Percentiles rank a stretch among this genome's conserved stretches.
Evolutionary conservation across 1,140 invertebrate species (phyloP).

Genomic region (Homarus americanus): DNA sequence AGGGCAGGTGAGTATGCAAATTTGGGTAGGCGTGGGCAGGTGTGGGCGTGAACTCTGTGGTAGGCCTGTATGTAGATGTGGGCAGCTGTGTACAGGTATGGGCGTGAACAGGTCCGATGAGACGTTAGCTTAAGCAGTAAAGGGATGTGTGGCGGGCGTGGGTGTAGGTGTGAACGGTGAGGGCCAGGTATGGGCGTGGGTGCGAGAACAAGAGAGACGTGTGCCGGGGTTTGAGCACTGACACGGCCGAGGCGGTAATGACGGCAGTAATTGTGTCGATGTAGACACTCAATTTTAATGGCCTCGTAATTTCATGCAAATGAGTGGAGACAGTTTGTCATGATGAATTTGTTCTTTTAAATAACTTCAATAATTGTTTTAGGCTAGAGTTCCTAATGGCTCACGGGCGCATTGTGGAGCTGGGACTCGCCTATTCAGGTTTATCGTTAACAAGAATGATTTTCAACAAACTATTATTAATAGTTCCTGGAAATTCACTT

Average conservation of each 20-base stretch:
- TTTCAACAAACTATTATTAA: not conserved
- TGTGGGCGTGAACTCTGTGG: not conserved
- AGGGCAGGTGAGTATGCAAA: no score
- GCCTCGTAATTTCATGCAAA: conserved; percentile 60
- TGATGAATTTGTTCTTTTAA: conserved; percentile 61
- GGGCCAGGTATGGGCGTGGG: not conserved
- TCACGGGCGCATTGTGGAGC: conserved; percentile 15
- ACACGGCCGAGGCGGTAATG: not conserved
- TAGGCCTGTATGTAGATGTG: not conserved
- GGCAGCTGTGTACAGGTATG: not conserved
- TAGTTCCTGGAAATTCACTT: not conserved
- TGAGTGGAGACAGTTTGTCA: conserved; percentile 60
- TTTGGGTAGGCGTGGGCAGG: not conserved
- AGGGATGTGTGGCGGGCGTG: not conserved
- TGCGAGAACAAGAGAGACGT: not conserved
- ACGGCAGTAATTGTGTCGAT: conserved; percentile 52
- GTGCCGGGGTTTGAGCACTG: not conserved
- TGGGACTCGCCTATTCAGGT: not conserved
- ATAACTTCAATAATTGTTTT: conserved; percentile 64
- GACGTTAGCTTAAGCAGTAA: not conserved
- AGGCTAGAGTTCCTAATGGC: conserved; percentile 43
- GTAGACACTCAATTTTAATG: conserved; percentile 62
- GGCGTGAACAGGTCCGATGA: not conserved
- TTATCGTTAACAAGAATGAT: not conserved
- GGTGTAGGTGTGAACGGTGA: no score